These are phyloP conservation scores for Patella pellucida DNA, from an alignment of 2,888 invertebrate genomes.

Conservation along the genomic window DNA sequence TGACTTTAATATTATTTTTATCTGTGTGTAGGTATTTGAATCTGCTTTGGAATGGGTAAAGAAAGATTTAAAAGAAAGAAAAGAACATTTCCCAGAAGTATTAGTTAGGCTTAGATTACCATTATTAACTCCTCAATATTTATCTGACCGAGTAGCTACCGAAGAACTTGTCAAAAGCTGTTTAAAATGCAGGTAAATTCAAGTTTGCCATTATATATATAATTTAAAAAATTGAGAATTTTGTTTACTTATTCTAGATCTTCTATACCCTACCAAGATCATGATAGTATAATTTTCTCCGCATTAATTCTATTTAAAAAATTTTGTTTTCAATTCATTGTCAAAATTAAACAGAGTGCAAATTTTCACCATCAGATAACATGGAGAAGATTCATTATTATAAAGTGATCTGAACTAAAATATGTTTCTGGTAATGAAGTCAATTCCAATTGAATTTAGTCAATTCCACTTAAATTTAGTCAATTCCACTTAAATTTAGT, in stretches of 20 bases:
- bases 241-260: too few relatives aligned
- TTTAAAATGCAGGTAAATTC: conserved; percentile 80
- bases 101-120: conserved; percentile 84
- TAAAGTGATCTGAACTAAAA: too few relatives aligned
- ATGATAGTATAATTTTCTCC: too few relatives aligned
- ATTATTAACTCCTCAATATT: conserved; percentile 83
- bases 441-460: too few relatives aligned
- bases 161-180: conserved; percentile 84
- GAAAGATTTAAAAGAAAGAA: conserved; percentile 76
- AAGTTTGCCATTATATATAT: too few relatives aligned
- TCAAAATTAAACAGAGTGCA: not conserved
- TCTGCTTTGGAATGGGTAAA: conserved; percentile 87
- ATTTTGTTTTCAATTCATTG: too few relatives aligned
- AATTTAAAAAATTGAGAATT: too few relatives aligned
- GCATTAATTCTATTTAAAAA: too few relatives aligned
- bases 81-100: conserved; percentile 78
- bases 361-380: not conserved
- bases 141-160: conserved; percentile 84
- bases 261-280: too few relatives aligned
- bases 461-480: too few relatives aligned
- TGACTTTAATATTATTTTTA: not conserved
- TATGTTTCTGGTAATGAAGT: too few relatives aligned
- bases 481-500: too few relatives aligned
- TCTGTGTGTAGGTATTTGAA: conserved; percentile 79
- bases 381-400: not conserved